A percentile compares a stretch with the other conserved stretches of the same genome.
phyloP scores from a whole-genome alignment of 2,797 vertebrate genomes.

The Sarcoramphus papa region DNA sequence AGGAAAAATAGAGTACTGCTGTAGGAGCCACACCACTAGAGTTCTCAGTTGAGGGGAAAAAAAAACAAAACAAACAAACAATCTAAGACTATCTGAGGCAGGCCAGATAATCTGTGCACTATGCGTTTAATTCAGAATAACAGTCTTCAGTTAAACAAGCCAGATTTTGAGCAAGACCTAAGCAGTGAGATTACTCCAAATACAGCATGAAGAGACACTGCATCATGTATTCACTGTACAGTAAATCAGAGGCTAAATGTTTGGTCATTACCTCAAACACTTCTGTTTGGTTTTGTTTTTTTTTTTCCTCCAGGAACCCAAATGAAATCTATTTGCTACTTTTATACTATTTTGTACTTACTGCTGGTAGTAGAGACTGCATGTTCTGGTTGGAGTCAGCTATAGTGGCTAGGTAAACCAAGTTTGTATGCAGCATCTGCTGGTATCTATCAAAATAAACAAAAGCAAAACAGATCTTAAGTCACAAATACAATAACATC shows the following conservation, averaged over 20 bases:
- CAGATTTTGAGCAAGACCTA: background rate
- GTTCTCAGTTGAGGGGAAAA: background rate
- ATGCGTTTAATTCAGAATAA: background rate
- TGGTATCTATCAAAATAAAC: constrained; percentile 85
- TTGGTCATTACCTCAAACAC: background rate
- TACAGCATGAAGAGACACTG: background rate
- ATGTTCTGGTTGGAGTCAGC: constrained; percentile 99
- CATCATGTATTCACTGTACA: background rate
- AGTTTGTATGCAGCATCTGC: constrained; percentile 97
- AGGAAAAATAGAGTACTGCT: background rate
- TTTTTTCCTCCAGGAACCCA: background rate
- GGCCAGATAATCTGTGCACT: background rate
- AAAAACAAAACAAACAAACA: background rate
- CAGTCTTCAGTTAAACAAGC: background rate
- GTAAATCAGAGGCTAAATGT: background rate
- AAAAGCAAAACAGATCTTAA: background rate
- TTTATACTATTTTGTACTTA: constrained; percentile 77
- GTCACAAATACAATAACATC: background rate
- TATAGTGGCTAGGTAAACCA: constrained; percentile 98
- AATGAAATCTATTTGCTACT: background rate
- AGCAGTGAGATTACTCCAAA: background rate
- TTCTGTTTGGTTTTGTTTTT: background rate
- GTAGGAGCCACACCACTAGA: background rate
- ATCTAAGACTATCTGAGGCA: background rate
- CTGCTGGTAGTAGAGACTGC: constrained; percentile 97